These are phyloP conservation scores for Thereva nobilitata DNA, from an alignment of 2,888 invertebrate species.

Conservation along the genomic window DNA sequence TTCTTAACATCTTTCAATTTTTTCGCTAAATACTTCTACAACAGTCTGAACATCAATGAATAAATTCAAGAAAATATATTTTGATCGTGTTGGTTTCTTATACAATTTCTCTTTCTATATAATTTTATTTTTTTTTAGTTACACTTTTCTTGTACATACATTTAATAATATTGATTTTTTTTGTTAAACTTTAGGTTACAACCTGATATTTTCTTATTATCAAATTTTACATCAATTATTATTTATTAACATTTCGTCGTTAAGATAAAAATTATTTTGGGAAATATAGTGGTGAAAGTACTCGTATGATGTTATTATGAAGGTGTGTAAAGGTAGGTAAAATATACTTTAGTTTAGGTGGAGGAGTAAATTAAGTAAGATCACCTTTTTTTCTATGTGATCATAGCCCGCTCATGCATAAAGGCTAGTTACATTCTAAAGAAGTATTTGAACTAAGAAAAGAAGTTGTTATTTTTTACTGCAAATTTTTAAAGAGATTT, in stretches of 20 bases:
- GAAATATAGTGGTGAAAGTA: too few relatives aligned
- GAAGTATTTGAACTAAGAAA: too few relatives aligned
- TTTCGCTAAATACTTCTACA: neutral
- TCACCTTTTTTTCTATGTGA: too few relatives aligned
- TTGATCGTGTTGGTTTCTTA: constrained; percentile 8
- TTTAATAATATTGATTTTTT: neutral
- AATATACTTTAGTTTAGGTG: too few relatives aligned
- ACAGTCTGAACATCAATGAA: constrained; percentile 26
- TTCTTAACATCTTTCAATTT: constrained; percentile 9
- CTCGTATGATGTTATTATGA: too few relatives aligned
- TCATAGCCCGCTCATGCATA: too few relatives aligned
- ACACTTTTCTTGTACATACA: constrained; percentile 22
- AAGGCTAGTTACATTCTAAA: too few relatives aligned
- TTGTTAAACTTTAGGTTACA: neutral
- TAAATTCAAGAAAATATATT: constrained; percentile 30
- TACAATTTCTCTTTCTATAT: constrained; percentile 12
- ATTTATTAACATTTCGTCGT: neutral
- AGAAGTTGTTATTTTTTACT: too few relatives aligned
- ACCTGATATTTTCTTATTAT: constrained; percentile 11
- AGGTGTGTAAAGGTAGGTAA: too few relatives aligned
- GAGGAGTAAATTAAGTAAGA: too few relatives aligned
- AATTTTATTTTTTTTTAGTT: constrained; percentile 15
- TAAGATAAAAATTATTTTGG: neutral
- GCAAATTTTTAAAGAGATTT: too few relatives aligned
- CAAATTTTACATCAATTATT: constrained; percentile 2